Percentiles rank a stretch among this genome's conserved stretches.
Conservation (phyloP, 64 coral and sea anemone genomes). For the Orbicella faveolata region DNA sequence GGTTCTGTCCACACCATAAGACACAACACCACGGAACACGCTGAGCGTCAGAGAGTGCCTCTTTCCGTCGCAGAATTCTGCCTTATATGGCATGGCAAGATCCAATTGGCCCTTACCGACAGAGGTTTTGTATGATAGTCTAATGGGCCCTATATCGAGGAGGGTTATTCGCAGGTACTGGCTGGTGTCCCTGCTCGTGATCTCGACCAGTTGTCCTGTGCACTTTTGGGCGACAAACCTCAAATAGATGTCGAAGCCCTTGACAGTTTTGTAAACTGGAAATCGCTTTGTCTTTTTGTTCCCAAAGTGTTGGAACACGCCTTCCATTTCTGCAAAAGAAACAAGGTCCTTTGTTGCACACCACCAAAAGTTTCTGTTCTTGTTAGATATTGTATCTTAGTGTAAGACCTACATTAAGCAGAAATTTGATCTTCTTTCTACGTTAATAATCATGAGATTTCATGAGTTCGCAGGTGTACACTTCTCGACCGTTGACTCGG, state of each 20-base stretch:
- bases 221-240: constrained; percentile 38
- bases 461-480: not conserved
- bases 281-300: not conserved
- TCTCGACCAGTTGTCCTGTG: constrained; percentile 37
- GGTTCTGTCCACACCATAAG: constrained; percentile 25
- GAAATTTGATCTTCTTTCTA: no score
- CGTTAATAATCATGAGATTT: no score
- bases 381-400: no score
- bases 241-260: constrained; percentile 34
- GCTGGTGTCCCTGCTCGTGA: constrained; percentile 41
- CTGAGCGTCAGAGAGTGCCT: constrained; percentile 9
- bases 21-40: constrained; percentile 2
- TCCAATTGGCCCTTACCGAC: constrained; percentile 32
- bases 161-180: constrained; percentile 48
- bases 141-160: constrained; percentile 29
- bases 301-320: constrained; percentile 31
- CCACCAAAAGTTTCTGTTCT: no score
- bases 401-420: no score
- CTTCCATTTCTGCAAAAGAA: constrained; percentile 28
- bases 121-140: constrained; percentile 38
- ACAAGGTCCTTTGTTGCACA: not conserved
- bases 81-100: constrained; percentile 4
- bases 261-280: constrained; percentile 28
- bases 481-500: no score
- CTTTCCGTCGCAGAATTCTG: constrained; percentile 54